phyloP scores from a whole-genome alignment of 2,113 vertebrate genomes.

The Charadrius vociferus region DNA sequence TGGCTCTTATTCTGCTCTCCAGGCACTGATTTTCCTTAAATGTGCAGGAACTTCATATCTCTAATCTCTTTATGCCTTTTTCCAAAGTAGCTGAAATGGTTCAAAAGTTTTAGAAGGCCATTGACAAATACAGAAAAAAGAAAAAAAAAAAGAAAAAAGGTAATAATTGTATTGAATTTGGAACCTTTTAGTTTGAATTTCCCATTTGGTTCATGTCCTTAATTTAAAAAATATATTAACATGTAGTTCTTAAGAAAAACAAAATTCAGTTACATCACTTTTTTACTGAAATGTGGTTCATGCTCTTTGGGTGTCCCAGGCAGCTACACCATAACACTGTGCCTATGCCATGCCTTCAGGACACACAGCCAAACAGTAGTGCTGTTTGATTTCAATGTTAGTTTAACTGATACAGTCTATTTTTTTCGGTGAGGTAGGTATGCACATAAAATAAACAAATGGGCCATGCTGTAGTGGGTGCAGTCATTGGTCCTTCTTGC shows the following conservation, averaged over 20 bases:
- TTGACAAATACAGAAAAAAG: neutral
- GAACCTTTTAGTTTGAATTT: neutral
- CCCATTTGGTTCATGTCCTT: neutral
- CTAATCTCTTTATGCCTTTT: neutral
- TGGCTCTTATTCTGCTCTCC: neutral
- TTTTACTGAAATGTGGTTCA: neutral
- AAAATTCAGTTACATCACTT: neutral
- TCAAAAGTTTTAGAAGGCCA: neutral
- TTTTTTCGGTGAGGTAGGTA: neutral
- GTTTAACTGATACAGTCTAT: neutral
- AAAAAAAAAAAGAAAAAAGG: neutral
- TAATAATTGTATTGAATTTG: neutral
- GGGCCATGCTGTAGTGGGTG: neutral
- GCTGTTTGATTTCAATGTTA: neutral
- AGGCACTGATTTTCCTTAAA: neutral
- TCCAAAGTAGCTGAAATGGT: neutral
- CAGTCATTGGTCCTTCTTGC: neutral
- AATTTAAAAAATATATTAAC: neutral
- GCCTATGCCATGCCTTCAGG: neutral
- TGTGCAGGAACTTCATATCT: neutral
- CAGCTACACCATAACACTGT: neutral
- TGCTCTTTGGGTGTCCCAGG: neutral
- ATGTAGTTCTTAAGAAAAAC: neutral
- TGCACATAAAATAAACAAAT: neutral
- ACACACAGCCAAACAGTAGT: neutral